Base-by-base conservation (phyloP, 35 echinoderm and acorn worm genomes). In the Anneissia japonica region DNA sequence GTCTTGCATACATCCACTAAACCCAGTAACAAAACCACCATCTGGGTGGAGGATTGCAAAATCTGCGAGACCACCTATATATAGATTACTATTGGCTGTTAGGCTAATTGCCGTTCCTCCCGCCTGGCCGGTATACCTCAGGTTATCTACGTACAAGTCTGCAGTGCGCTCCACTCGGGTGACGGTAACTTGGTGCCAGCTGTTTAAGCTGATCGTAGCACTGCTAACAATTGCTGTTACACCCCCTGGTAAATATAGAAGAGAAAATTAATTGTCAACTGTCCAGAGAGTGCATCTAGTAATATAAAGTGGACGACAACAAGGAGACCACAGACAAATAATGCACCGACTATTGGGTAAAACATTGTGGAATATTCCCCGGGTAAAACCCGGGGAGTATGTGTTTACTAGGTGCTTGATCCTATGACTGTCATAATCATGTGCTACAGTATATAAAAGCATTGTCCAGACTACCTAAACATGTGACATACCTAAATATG, bases 1-100 rank as follows among this genome's bases (percentile, higher is more conserved):
- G 36, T 91, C 81, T 73, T 97, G 74, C 4, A 97, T 85, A 56
- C 95, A 97, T 21, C 95, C 95, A 39, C 51, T 29, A 56, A 90
- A 93, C 12, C 95, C 95, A 40, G 46, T 87, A 21, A 83, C 82
- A 64, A 91, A 81, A 9, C 88, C 91, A 0, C 83, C 81, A 78
- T 93, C 95, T 29, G 73, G 16, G 13, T 93, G 84, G 30, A 93
- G 74, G 16, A 32, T 35, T 17, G 77, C 3, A 30, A n/a, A 85
- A 31, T 77, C 77, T 32, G 87, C 85, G 32, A 90, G 21, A 30
- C 91, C 91, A 51, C 95, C 95, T 14, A 97, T 43, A 40, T 91
- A 93, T 2, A 91, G 17, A 0, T 72, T 74, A 38, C 84, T 79
- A 35, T 55, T 86, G 28, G 87, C 85, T 33, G 91, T 80, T 38